Conservation (phyloP, 1,140 invertebrate genomes). For the Tetramorium simillimum region DNA sequence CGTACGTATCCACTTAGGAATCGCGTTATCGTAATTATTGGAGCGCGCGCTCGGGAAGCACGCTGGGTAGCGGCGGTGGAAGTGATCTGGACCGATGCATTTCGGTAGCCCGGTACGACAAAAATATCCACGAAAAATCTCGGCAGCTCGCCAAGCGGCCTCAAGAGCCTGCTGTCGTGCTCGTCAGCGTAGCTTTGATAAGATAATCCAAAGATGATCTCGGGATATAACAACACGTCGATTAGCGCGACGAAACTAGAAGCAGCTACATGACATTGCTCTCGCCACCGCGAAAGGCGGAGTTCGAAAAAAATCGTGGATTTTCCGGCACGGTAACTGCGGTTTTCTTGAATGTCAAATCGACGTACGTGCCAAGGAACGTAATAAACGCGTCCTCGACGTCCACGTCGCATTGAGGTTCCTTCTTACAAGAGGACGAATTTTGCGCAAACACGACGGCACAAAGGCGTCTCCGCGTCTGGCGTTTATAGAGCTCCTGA, state of each 20-base stretch:
- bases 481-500: conserved; percentile 17
- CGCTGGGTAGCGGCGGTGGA: neutral
- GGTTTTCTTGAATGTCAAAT: neutral
- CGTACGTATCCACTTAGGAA: neutral
- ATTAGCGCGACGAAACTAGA: neutral
- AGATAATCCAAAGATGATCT: conserved; percentile 66
- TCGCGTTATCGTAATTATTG: neutral
- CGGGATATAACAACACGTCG: neutral
- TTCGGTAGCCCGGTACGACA: conserved; percentile 64
- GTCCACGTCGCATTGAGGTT: conserved; percentile 4
- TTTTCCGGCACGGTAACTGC: neutral
- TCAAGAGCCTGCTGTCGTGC: conserved; percentile 68
- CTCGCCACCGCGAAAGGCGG: neutral
- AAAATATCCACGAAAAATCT: conserved; percentile 81
- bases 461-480: conserved; percentile 9
- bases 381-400: conserved; percentile 25
- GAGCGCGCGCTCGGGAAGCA: neutral
- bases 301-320: neutral
- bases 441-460: conserved; percentile 17
- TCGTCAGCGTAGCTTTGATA: conserved; percentile 71
- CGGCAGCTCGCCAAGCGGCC: conserved; percentile 76
- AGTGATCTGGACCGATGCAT: conserved; percentile 26
- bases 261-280: neutral
- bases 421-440: conserved; percentile 15
- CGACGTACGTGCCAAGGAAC: neutral